phyloP scores from a whole-genome alignment of 64 coral and sea anemone species.

The Porites australiensis region DNA sequence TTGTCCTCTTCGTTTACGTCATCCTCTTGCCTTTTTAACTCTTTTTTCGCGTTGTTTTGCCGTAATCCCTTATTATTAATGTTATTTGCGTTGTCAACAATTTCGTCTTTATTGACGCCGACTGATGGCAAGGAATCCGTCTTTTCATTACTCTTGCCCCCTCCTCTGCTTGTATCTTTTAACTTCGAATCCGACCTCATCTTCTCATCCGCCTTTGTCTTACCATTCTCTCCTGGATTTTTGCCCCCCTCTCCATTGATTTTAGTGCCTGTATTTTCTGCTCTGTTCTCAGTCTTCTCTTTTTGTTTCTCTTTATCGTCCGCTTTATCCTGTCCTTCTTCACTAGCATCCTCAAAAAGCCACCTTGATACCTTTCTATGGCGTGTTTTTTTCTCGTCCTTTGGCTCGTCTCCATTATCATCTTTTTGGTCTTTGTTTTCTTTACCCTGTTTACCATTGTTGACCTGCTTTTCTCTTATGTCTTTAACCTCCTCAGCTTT shows the following conservation, averaged over 20 bases:
- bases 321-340: not conserved
- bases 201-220: not conserved
- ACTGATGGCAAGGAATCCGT: not conserved
- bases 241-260: not conserved
- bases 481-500: not conserved
- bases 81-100: not conserved
- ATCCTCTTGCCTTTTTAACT: not conserved
- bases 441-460: not conserved
- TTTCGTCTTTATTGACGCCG: not conserved
- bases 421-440: not conserved
- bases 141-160: not conserved
- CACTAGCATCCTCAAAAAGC: not conserved
- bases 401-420: not conserved
- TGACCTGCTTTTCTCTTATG: not conserved
- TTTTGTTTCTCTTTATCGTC: not conserved
- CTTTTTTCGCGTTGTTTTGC: not conserved
- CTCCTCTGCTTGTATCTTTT: not conserved
- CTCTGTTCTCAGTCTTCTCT: not conserved
- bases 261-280: not conserved
- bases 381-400: not conserved
- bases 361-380: conserved; percentile 33
- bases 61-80: not conserved
- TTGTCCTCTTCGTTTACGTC: not conserved
- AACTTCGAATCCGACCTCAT: not conserved
- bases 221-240: not conserved